Evolutionary conservation across 2,113 vertebrate species (phyloP).

Genomic region (Bos taurus): DNA sequence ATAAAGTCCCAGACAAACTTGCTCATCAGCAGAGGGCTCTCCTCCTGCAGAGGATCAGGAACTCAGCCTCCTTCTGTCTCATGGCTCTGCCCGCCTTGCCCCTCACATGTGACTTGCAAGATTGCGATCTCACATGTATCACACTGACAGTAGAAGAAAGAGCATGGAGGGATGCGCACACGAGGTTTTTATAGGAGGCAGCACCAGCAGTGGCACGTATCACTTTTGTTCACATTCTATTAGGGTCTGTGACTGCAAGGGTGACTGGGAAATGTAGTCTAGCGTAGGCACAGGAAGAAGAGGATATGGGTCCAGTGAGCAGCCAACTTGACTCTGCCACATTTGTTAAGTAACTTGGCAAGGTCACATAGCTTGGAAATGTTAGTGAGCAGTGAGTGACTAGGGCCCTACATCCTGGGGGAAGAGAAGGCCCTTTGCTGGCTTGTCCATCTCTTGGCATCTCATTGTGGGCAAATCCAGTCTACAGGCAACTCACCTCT

Average conservation of each 20-base stretch:
- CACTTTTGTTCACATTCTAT: background rate
- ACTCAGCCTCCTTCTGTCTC: background rate
- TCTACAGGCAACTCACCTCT: background rate
- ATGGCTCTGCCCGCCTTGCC: background rate
- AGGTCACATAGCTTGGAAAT: background rate
- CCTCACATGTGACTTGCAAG: background rate
- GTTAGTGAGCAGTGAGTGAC: background rate
- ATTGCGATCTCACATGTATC: background rate
- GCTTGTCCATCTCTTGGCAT: background rate
- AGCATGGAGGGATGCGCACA: background rate
- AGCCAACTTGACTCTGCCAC: background rate
- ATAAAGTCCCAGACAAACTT: background rate
- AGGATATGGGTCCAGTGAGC: background rate
- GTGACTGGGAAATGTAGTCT: background rate
- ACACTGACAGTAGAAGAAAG: background rate
- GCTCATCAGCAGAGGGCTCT: background rate
- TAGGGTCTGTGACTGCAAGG: background rate
- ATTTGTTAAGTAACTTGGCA: background rate
- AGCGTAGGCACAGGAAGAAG: background rate
- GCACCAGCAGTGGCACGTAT: fast-evolving
- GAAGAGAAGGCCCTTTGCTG: background rate
- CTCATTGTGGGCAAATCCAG: background rate
- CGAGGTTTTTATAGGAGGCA: background rate
- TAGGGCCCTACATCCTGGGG: background rate
- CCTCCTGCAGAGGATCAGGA: background rate